Base-by-base conservation (phyloP, 2,113 vertebrate species). In the Parotia lawesii region DNA sequence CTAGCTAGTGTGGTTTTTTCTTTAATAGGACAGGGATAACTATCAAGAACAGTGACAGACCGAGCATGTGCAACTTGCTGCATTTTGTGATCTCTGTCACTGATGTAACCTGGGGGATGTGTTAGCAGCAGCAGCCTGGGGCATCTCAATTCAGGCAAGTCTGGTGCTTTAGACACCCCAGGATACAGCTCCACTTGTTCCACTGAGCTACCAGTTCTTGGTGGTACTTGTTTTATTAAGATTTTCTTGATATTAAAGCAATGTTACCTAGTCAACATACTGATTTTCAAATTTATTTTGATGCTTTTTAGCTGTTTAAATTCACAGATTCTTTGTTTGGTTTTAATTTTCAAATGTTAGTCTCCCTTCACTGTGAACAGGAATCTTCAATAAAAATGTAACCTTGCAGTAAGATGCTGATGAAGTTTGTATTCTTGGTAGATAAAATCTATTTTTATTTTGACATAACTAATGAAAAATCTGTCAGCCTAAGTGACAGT, bases 371-470 rank as follows among this genome's bases (percentile, higher is more conserved):
- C 28, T 69, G 4, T 53, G n/a, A 75, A 69, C 21, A 61, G 28
- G 38, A 72, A 72, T 75, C 61, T 85, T 89, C 45, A 82, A 25
- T 72, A 82, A 88, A 95, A 92, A 61, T 50, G 7, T 42, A 93
- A 57, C 28, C 25, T 84, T 67, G 38, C 37, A 51, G 44, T 64
- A 24, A 80, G 64, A 45, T 74, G 42, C 62, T 86, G 51, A 57
- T 84, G 9, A 92, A 78, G 22, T 47, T 92, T 92, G 91, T 91
- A 61, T 90, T 95, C 81, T 78, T 9, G 6, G 9, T 44, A 83
- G 90, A 87, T 93, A 85, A 87, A 87, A 75, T 76, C 65, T 79
- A 51, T 94, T 89, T 96, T 81, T 94, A 77, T 95, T 96, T 94
- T 96, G 95, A 84, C 76, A 69, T 53, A 51, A 61, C 45, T 92